Evolutionary conservation across 1,140 invertebrate species (phyloP), one percentile per base, ranked within the genome.

Genomic region (Drosophila malerkotliana): DNA sequence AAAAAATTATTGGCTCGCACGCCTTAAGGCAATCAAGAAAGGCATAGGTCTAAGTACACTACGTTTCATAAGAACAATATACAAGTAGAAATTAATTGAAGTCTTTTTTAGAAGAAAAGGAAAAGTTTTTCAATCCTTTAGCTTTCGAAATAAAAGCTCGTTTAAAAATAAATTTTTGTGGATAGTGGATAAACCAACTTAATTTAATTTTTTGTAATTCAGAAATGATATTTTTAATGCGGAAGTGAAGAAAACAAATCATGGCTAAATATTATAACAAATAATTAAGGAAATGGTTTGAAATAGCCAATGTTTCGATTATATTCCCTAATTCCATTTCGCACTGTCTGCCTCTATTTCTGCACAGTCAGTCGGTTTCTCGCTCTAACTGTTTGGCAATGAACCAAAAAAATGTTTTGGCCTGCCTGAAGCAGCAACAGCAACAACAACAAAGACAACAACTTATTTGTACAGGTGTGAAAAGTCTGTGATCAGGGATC

Each of bases 381-480:
- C 66, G 48, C 61, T 44, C 49, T 71, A 44, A 14, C 15, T 60
- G 72, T 87, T 88, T 87, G 83, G 83, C 83, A 87, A 71, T 87
- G 79, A 79, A 88, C 79, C 83, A 87, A 87, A 73, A 79, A 83
- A 72, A 34, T 59, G 56, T 37, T 44, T 58, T 47, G 57, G 63
- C 44, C 71, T 44, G 69, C 62, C 21, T n/a, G 4, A 37, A 57
- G 56, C 51, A 66, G 52, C 32, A 60, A 5, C 15, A 18, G 8
- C 59, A 71, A 34, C 6, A 71, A 54, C 37, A 53, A 39, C 21
- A 63, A 60, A 39, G 81, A 78, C 51, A 76, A 85, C 63, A 85
- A 78, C 68, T 68, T 64, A 80, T 77, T 81, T 85, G 69, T 82
- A 72, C 79, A 87, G 83, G 83, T 87, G 83, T 61, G 83, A 87